phyloP scores from a whole-genome alignment of 2,888 invertebrate species.

The Xanthorhoe designata region DNA sequence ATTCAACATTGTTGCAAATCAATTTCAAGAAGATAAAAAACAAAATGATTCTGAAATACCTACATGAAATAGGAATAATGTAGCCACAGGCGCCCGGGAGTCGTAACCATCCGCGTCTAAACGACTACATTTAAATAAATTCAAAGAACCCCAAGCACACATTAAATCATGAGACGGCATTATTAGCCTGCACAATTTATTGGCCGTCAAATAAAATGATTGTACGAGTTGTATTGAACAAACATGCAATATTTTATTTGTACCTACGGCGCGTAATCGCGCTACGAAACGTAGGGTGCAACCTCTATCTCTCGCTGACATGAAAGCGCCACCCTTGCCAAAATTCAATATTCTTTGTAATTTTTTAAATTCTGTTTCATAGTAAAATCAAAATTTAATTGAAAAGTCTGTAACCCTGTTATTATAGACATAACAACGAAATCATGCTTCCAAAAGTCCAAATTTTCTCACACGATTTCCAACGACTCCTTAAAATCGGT shows the following conservation, averaged over 20 bases:
- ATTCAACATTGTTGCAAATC: no score
- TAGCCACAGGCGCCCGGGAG: slow-evolving; percentile 39
- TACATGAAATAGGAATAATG: slow-evolving; percentile 33
- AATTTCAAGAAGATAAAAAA: slow-evolving; percentile 7
- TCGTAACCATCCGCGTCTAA: slow-evolving; percentile 42
- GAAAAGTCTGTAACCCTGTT: background rate
- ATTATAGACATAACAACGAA: background rate
- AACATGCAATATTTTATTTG: slow-evolving; percentile 58
- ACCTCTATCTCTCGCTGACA: slow-evolving; percentile 48
- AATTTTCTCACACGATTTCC: background rate
- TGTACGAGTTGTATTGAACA: slow-evolving; percentile 60
- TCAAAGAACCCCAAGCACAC: slow-evolving; percentile 48
- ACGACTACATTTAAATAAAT: slow-evolving; percentile 59
- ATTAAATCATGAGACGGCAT: slow-evolving; percentile 57
- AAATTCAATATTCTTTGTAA: no score
- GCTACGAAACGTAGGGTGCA: slow-evolving; percentile 45
- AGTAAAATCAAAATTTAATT: background rate
- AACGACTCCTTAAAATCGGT: background rate
- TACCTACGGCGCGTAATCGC: slow-evolving; percentile 40
- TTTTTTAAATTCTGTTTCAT: no score
- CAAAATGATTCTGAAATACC: slow-evolving; percentile 16
- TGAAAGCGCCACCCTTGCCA: no score
- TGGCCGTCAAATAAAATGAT: slow-evolving; percentile 55
- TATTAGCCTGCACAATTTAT: slow-evolving; percentile 58
- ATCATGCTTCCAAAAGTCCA: background rate